A percentile compares a stretch with the other conserved stretches of the same genome.
Evolutionary conservation across 2,113 vertebrate genomes (phyloP).

Genomic region (Grammomys dolichurus): DNA sequence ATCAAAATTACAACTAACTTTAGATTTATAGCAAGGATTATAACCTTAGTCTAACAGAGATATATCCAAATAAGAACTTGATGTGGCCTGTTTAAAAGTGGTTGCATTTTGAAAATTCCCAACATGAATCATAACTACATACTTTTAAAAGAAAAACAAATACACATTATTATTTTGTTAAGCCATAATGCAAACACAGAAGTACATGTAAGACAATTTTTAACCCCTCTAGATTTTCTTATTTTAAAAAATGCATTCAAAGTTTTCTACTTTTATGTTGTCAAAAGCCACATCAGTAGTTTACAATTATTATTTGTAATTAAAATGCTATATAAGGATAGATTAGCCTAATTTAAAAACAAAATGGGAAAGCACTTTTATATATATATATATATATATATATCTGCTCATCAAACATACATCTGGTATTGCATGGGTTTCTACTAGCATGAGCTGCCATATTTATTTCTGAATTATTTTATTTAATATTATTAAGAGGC

Average conservation of each 20-base stretch:
- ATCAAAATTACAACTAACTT: conserved; percentile 75
- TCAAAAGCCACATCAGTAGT: not conserved
- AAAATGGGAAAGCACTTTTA: not conserved
- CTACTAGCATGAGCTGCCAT: not conserved
- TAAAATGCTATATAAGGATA: not conserved
- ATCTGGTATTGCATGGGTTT: too few species aligned
- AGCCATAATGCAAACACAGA: conserved; percentile 38
- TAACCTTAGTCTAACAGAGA: conserved; percentile 56
- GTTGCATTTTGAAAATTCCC: conserved; percentile 67
- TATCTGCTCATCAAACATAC: not conserved
- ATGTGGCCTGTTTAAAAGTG: conserved; percentile 64
- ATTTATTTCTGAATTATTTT: not conserved
- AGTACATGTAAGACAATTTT: not conserved
- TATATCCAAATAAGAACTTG: conserved; percentile 79
- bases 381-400: not conserved
- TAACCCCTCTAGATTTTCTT: not conserved
- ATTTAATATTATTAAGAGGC: not conserved
- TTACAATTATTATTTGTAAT: not conserved
- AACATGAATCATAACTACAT: conserved; percentile 73
- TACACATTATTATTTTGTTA: conserved; percentile 31
- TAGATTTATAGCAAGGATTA: conserved; percentile 62
- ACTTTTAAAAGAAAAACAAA: conserved; percentile 65
- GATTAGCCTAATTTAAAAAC: not conserved
- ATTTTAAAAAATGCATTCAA: not conserved
- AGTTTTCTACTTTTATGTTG: not conserved